phyloP scores from a whole-genome alignment of 1,140 invertebrate genomes.

The Camponotus floridanus region DNA sequence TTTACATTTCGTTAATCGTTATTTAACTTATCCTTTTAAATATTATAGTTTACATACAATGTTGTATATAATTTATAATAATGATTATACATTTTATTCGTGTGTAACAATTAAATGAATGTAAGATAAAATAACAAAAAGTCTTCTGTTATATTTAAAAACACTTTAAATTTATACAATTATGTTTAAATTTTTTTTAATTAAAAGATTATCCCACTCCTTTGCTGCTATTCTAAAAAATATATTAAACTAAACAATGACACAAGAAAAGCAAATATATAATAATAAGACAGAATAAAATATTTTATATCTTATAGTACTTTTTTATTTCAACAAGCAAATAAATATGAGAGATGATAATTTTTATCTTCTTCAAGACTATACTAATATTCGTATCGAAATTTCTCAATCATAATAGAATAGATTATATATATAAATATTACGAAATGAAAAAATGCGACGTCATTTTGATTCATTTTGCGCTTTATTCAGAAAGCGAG shows the following conservation, averaged over 20 bases:
- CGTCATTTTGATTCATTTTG: constrained; percentile 4
- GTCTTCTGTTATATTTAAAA: not conserved
- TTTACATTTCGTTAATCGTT: not conserved
- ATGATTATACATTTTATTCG: not conserved
- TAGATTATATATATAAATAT: not conserved
- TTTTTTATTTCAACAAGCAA: not conserved
- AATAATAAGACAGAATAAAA: not conserved
- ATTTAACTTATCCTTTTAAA: not conserved
- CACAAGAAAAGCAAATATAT: not conserved
- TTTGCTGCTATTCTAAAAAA: not conserved
- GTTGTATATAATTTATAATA: constrained; percentile 6
- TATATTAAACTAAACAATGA: not conserved
- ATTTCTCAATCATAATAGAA: not conserved
- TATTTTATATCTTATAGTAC: not conserved
- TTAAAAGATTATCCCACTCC: not conserved
- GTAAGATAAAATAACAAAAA: not conserved
- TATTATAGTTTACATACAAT: not conserved
- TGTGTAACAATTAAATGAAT: not conserved
- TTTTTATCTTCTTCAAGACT: not conserved
- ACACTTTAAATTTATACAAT: not conserved
- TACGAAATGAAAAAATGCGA: not conserved
- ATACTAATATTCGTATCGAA: not conserved
- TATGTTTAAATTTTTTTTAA: not conserved
- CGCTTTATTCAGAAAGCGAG: not conserved
- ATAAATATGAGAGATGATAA: not conserved